phyloP scores from a whole-genome alignment of 1,140 invertebrate genomes.

The Bathynomus jamesi region DNA sequence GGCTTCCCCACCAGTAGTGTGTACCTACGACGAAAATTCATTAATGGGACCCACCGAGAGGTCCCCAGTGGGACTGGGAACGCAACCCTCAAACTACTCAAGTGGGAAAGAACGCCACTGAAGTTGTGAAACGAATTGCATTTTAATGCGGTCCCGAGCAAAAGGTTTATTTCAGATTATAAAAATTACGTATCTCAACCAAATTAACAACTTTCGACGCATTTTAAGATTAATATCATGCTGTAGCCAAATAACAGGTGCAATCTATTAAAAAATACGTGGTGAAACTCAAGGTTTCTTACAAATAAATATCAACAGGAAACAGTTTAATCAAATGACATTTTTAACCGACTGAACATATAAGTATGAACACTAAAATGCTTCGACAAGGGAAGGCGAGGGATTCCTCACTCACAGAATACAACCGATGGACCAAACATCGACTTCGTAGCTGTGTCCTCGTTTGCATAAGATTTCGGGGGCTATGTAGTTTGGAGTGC shows the following conservation, averaged over 20 bases:
- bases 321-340: neutral
- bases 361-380: constrained; percentile 8
- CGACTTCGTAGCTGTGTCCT: constrained; percentile 59
- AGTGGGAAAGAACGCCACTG: too few species aligned
- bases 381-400: neutral
- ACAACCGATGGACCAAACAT: constrained; percentile 57
- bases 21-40: constrained; percentile 48
- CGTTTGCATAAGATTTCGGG: constrained; percentile 57
- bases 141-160: neutral
- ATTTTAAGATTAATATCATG: too few species aligned
- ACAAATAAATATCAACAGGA: neutral
- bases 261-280: too few species aligned
- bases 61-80: too few species aligned
- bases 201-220: too few species aligned
- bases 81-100: too few species aligned
- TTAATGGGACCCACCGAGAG: too few species aligned
- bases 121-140: neutral
- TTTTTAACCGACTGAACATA: neutral
- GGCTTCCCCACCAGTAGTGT: constrained; percentile 57
- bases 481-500: constrained; percentile 62
- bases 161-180: neutral
- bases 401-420: constrained; percentile 47
- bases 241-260: too few species aligned
- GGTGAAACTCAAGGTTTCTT: too few species aligned
- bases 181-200: too few species aligned